Evolutionary conservation across 1,140 invertebrate species (phyloP), one percentile per base, ranked within the genome.

Genomic region (Aphelinus atriplicis): DNA sequence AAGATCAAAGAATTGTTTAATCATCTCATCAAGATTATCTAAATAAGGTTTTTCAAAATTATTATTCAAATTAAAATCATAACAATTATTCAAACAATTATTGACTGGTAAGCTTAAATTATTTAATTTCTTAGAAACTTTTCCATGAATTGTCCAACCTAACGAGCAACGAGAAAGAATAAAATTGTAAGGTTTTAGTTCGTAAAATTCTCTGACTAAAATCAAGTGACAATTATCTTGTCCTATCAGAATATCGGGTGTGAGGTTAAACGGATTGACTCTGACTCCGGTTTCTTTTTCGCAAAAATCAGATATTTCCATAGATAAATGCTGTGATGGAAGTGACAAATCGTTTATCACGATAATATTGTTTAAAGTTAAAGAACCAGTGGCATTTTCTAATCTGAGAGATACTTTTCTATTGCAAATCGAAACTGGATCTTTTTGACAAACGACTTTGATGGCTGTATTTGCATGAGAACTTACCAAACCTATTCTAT

Each of bases 21-120:
- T 26, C n/a, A 4, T 10, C 26, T n/a, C 26, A 9, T 84, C 75
- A 5, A 84, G 82, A 70, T 88, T 85, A 76, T 26, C 3, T 26
- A 26, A 58, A 58, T 10, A 3, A 7, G 7, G 26, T 3, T 26
- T 58, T 26, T 10, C 57, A 26, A 7, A 7, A 9, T 5, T 4
- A 53, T 4, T 9, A 53, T 53, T 9, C 51, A 53, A 53, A 53
- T 9, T 53, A 53, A 53, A 53, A 53, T 53, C 4, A 53, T 53
- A 5, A 4, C 9, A 5, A 53, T 5, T 53, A 4, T 5, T 53
- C 9, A 9, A 53, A 53, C 9, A 4, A 53, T 26, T 26, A 26
- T 26, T 26, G 9, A 9, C 51, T 53, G 4, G 4, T 53, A 4
- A 53, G 9, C 4, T 53, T 53, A 4, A 53, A 53, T 5, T 53